Base-by-base conservation (phyloP, 2,888 invertebrate species). In the Nebria brevicollis region DNA sequence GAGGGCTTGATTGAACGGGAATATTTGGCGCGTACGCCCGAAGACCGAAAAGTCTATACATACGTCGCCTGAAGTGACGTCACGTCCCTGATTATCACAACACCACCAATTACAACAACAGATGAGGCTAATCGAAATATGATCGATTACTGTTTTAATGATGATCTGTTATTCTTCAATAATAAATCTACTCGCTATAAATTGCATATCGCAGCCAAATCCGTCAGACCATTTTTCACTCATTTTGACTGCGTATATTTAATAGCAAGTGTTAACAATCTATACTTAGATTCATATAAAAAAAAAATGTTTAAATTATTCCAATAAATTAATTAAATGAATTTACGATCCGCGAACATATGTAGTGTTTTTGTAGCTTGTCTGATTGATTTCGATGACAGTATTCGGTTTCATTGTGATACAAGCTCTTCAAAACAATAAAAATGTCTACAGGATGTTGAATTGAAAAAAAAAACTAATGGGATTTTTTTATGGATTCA, bases 1-100 rank as follows among this genome's bases (percentile, higher is more conserved):
- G 99, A 99, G 91, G 98, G 98, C 83, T 94, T 99, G 87, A 99
- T 99, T 89, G 99, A 99, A 91, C 93, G 99, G 85, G 99, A 99
- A 91, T 99, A 99, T 91, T 93, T 99, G 88, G 97, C 98, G 85
- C 94, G 99, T 90, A 98, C 98, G 88, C 95, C 97, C 82, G 97
- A 98, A 90, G 99, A 99, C 93, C 94, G 96, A 91, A 97, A 97
- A 93, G 94, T 97, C 87, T 98, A 98, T 92, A 95, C 96, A 85
- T 98, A 98, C 91, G 96, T 98, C 91, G 97, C 97, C 92, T 98
- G 91, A 92, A 89, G 87, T 70, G 64, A 20, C 54, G 20, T 64
- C 66, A 70, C 15, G 8, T 11, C 70, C 13, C 25, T 70, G 25
- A 11, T 70, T 34, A 70, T 54, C 54, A 26, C 13, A 65, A 15